Base-by-base conservation (phyloP, 2,113 vertebrate species). In the Pygoscelis antarcticus region DNA sequence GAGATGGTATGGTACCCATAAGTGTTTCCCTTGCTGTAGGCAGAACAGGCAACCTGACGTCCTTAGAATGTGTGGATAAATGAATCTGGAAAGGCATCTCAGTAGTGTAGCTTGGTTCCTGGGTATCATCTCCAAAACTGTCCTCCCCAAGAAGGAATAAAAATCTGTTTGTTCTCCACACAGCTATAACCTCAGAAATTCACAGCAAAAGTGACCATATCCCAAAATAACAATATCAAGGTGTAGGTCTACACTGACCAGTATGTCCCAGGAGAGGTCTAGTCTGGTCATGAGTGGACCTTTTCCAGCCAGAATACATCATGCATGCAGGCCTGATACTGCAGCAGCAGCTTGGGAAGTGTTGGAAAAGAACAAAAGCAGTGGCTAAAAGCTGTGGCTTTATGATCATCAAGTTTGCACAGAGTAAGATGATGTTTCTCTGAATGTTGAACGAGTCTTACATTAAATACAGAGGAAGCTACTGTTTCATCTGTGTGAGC, bases 401-500 rank as follows among this genome's bases (percentile, higher is more conserved):
- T 36, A 3, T 58, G 42, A 25, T 92, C 23, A 23, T 29, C 42
- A 16, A 26, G 47, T 69, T 8, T 87, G 69, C 52, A 36, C 15
- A 30, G 81, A 58, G 55, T 14, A 21, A 61, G 82, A 27, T 57
- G 47, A 26, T 44, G 55, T 83, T 96, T 83, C 89, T 95, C 77
- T 85, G 40, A 36, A n/a, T 32, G 69, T 11, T 36, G 74, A 81
- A 83, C 0, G 6, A 94, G 49, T 38, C 96, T 95, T 68, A 64
- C 54, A 25, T 71, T 57, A 52, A 83, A 61, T 4, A 6, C 69
- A 74, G 89, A 76, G 80, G 91, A 91, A 96, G 95, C 76, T 91
- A 60, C 96, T 95, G 93, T 96, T 76, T 94, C 88, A 93, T 91
- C 86, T 91, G 77, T 57, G 72, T 26, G 36, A 57, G 92, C 94